Percentiles rank a stretch among this genome's conserved stretches.
Evolutionary conservation across 2,113 vertebrate species (phyloP).

Genomic region (Myrmecobius fasciatus): DNA sequence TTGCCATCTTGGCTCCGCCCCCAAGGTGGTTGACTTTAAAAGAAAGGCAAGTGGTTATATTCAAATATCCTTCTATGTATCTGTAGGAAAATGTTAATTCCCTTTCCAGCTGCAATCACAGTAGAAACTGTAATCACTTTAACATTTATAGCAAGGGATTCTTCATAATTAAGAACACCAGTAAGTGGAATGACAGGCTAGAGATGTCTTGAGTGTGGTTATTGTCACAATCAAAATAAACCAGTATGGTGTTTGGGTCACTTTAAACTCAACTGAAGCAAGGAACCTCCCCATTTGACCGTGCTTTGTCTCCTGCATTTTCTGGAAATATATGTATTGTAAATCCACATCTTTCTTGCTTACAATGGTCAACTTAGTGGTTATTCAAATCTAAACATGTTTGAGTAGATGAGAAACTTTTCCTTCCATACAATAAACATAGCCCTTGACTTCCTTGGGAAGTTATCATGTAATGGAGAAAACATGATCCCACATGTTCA

Average conservation of each 20-base stretch:
- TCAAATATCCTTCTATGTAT: background rate
- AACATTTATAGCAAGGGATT: slow-evolving; percentile 53
- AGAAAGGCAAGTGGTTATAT: slow-evolving; percentile 19
- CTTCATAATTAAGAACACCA: background rate
- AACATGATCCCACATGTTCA: too few relatives aligned
- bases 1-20: too few relatives aligned
- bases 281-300: background rate
- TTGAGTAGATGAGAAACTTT: background rate
- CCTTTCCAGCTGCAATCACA: slow-evolving; percentile 36
- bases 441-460: too few relatives aligned
- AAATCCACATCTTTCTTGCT: background rate
- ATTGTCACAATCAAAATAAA: slow-evolving; percentile 2
- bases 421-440: background rate
- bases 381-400: background rate
- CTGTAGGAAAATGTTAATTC: slow-evolving; percentile 30
- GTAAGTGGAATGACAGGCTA: background rate
- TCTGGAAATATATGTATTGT: background rate
- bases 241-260: background rate
- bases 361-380: background rate
- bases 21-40: slow-evolving; percentile 19
- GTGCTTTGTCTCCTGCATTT: background rate
- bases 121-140: slow-evolving; percentile 23
- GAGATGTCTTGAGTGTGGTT: slow-evolving; percentile 25
- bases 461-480: too few relatives aligned
- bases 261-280: background rate